Evolutionary conservation across 1,140 invertebrate species (phyloP).

Genomic region (Drosophila mauritiana): DNA sequence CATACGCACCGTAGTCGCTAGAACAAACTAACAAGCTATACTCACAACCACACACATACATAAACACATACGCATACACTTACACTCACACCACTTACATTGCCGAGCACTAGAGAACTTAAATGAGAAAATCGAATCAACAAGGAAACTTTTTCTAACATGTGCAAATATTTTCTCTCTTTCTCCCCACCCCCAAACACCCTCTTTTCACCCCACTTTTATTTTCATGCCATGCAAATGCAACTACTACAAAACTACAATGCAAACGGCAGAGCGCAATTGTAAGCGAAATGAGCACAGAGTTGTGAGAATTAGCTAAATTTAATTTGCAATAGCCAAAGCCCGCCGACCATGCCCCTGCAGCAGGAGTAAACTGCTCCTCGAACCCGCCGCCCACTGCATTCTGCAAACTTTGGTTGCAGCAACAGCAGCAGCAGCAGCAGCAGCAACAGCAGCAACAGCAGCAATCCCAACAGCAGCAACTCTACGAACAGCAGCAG

Average conservation of each 20-base stretch:
- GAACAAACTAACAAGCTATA: conserved; percentile 57
- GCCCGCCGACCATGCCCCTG: conserved; percentile 50
- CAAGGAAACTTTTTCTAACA: conserved; percentile 63
- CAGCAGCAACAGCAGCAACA: conserved; percentile 50
- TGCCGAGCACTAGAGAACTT: conserved; percentile 49
- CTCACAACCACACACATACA: conserved; percentile 24
- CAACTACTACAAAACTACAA: conserved; percentile 49
- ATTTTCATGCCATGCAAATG: conserved; percentile 54
- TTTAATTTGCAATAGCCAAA: conserved; percentile 84
- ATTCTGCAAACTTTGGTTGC: conserved; percentile 82
- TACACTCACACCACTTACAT: conserved; percentile 13
- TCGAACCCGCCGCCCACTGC: conserved; percentile 74
- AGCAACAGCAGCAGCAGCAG: conserved; percentile 72
- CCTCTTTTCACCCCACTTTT: conserved; percentile 24
- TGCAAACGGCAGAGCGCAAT: conserved; percentile 80
- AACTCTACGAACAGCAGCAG: conserved; percentile 71
- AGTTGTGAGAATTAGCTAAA: conserved; percentile 85
- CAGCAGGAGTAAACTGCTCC: conserved; percentile 49
- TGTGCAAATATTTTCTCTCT: conserved; percentile 60
- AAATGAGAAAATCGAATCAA: conserved; percentile 51
- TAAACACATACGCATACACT: conserved; percentile 16
- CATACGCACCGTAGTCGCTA: conserved; percentile 66
- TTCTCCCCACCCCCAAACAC: conserved; percentile 10
- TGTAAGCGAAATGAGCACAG: conserved; percentile 85
- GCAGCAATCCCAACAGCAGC: conserved; percentile 28